These are phyloP conservation scores for Trematocara unimaculatum DNA, from an alignment of 2,113 vertebrate genomes.

Conservation along the genomic window DNA sequence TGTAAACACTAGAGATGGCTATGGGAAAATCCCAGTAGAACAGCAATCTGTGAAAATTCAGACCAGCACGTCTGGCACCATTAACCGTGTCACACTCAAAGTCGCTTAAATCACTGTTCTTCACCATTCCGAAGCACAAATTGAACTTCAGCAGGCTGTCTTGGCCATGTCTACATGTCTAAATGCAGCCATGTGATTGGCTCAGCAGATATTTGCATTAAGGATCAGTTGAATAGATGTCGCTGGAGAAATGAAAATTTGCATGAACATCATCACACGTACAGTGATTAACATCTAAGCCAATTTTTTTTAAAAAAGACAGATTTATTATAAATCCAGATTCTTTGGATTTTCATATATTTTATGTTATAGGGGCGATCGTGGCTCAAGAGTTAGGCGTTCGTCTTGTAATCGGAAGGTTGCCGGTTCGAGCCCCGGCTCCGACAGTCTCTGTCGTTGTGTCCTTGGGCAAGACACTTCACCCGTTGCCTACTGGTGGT, in stretches of 20 bases:
- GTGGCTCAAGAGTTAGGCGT: too few species aligned
- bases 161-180: not conserved
- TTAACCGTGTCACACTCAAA: not conserved
- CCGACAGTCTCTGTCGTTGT: too few species aligned
- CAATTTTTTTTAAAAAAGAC: rapidly evolving
- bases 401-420: too few species aligned
- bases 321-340: not conserved
- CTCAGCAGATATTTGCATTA: not conserved
- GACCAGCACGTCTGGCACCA: not conserved
- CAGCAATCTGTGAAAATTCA: not conserved
- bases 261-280: not conserved
- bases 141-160: not conserved
- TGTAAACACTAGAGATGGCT: not conserved
- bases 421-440: too few species aligned
- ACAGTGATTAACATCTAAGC: not conserved
- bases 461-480: too few species aligned
- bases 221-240: not conserved
- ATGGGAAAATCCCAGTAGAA: not conserved
- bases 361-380: not conserved
- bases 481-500: too few species aligned
- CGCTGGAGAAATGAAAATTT: not conserved
- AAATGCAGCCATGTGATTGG: not conserved
- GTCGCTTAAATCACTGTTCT: not conserved
- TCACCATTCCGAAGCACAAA: not conserved
- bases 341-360: not conserved